Evolutionary conservation across 2,797 vertebrate genomes (phyloP), one percentile per base, ranked within the genome.

Genomic region (Bovichtus variegatus): DNA sequence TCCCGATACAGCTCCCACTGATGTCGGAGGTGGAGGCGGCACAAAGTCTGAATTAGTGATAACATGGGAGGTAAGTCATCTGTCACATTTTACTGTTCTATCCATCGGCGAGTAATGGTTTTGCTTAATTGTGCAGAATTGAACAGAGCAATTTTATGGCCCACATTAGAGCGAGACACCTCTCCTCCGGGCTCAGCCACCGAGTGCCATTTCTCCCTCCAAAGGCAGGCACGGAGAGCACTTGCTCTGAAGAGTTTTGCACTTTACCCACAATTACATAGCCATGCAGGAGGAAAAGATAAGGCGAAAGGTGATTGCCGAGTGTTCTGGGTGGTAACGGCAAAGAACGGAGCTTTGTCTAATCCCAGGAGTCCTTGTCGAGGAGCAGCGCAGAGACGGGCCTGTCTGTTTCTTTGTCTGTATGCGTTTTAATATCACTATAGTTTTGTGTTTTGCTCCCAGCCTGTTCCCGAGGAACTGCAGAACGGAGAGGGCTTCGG

Each of bases 21-120:
- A 98, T 90, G 97, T 98, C 70, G 96, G 96, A 82, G 98, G 98
- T 85, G 98, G 98, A 92, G 98, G 97, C 74, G 98, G 98, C 87
- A 98, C 97, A 91, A 97, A 97, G 84, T 97, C 98, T 73, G 98
- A 99, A 94, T 96, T 99, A 92, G 97, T 98, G 91, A 99, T 99
- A 92, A 98, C 97, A 70, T 99, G 98, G 98, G 98, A 99, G 94
- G 98, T 99, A 97, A 98, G 97, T 97, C 89, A 86, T 95, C 90
- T 94, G 89, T 93, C 87, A 90, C 70, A 78, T 92, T 91, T 92
- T 91, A 94, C 86, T 81, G 81, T 91, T 92, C 82, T 72, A 84
- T 85, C 85, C 62, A 77, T 89, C 38, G 82, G 85, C 54, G 31
- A 80, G 87, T 90, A 92, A 94, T 93, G 86, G 90, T 91, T 93